Percentiles rank a stretch among this genome's conserved stretches.
Conservation (phyloP, 1,140 invertebrate genomes). For the Gonatopus flavifemur region DNA sequence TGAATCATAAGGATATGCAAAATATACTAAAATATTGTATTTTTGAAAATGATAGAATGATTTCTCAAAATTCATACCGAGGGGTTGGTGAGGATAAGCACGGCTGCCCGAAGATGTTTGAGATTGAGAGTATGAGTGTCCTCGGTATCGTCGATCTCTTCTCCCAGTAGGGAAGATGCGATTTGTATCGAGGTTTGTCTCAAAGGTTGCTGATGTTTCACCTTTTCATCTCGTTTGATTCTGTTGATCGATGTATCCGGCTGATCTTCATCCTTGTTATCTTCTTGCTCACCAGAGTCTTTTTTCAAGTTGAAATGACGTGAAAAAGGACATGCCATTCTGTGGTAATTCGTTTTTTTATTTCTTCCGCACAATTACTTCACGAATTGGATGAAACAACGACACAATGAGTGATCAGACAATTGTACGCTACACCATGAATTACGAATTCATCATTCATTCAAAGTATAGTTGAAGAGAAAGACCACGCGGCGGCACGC, state of each 20-base stretch:
- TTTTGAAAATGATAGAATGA: too few relatives aligned
- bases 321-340: slow-evolving; percentile 55
- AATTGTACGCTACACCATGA: too few relatives aligned
- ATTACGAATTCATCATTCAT: too few relatives aligned
- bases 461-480: too few relatives aligned
- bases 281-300: slow-evolving; percentile 10
- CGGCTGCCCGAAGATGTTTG: slow-evolving; percentile 61
- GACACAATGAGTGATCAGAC: too few relatives aligned
- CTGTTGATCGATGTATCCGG: slow-evolving; percentile 20
- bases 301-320: slow-evolving; percentile 40
- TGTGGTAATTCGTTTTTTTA: too few relatives aligned
- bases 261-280: slow-evolving; percentile 12
- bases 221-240: slow-evolving; percentile 27
- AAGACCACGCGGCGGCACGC: slow-evolving; percentile 8
- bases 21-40: too few relatives aligned
- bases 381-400: too few relatives aligned
- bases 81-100: slow-evolving; percentile 62
- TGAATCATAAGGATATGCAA: too few relatives aligned
- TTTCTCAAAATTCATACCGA: too few relatives aligned
- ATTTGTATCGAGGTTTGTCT: slow-evolving; percentile 60
- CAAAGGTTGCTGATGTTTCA: slow-evolving; percentile 42
- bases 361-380: too few relatives aligned
- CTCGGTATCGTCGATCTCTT: slow-evolving; percentile 57
- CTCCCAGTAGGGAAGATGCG: slow-evolving; percentile 45
- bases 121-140: slow-evolving; percentile 62